Base-by-base conservation (phyloP, 1,140 invertebrate genomes). In the Aphelenchoides fujianensis region DNA sequence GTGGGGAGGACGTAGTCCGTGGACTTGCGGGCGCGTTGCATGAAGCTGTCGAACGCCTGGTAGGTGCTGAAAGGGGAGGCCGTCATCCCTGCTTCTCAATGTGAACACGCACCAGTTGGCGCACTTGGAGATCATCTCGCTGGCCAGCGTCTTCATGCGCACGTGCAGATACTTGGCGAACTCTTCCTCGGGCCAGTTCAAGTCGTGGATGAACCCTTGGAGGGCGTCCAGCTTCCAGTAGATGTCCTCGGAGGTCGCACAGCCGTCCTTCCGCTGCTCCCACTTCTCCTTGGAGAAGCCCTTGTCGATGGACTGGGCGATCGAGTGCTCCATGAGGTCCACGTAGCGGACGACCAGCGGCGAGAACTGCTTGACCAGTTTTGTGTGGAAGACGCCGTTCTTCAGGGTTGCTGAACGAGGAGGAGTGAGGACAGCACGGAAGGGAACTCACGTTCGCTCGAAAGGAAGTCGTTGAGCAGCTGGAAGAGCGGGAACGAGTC, bases 401-500 rank as follows among this genome's bases (percentile, higher is more conserved):
- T 94, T 95, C 84, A 98, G 87, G 86, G 95, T 97, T 85, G 97
- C 95, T 97, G 70, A 75, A 76, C 76, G 9, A 1, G 2, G 36
- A 27, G 34, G 12, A 31, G 28, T 7, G 28, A 52, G 66, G 2
- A 23, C 55, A 12, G 1, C 41, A 27, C 1, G 23, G 37, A 66
- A 73, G 16, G 12, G 7, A 37, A 82, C 88, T 89, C 88, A 97
- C 94, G 93, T 88, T 98, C 95, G 72, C 90, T 90, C 84, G 94
- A 89, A 35, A 99, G 88, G 87, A 98, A 98, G 86, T 98, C 95
- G 86, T 99, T 99, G 74, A 99, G 88, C 68, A 98, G 92, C 88
- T 98, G 95, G 87, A 99, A 99, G 68, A 99, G 88, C 27, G 96
- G 95, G 86, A 99, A 99, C 68, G 94, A 95, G 85, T 98, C 95